phyloP scores from a whole-genome alignment of 2,888 invertebrate species.

The Philhelius pedissequus region DNA sequence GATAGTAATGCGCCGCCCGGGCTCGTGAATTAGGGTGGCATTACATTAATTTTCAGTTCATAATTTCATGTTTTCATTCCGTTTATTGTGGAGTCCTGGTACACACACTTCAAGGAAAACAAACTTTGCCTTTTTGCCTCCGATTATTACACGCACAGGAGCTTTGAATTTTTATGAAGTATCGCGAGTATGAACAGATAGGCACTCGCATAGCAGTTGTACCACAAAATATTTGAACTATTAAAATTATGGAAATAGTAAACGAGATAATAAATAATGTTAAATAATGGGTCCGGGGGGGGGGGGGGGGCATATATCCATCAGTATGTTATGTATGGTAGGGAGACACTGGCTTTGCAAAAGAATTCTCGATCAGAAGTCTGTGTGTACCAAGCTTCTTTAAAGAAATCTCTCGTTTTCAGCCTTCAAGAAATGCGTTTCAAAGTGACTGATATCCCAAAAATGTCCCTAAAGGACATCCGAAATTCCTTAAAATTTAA shows the following conservation, averaged over 20 bases:
- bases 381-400: no score
- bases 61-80: constrained; percentile 63
- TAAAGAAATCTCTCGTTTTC: no score
- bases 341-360: background rate
- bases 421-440: no score
- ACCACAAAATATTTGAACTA: constrained; percentile 56
- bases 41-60: constrained; percentile 67
- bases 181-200: constrained; percentile 32
- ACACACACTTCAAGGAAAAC: constrained; percentile 56
- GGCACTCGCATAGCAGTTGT: background rate
- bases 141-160: constrained; percentile 59
- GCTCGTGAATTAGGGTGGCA: constrained; percentile 47
- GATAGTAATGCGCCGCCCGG: background rate
- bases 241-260: constrained; percentile 34
- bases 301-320: background rate
- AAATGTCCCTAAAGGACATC: no score
- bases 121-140: background rate
- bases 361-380: background rate
- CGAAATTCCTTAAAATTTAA: no score
- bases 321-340: no score
- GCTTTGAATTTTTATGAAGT: constrained; percentile 61
- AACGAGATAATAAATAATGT: constrained; percentile 31
- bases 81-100: constrained; percentile 58
- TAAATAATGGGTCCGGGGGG: constrained; percentile 16
- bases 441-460: no score